These are phyloP conservation scores for Python bivittatus DNA, from an alignment of 2,113 vertebrate species.

Conservation along the genomic window DNA sequence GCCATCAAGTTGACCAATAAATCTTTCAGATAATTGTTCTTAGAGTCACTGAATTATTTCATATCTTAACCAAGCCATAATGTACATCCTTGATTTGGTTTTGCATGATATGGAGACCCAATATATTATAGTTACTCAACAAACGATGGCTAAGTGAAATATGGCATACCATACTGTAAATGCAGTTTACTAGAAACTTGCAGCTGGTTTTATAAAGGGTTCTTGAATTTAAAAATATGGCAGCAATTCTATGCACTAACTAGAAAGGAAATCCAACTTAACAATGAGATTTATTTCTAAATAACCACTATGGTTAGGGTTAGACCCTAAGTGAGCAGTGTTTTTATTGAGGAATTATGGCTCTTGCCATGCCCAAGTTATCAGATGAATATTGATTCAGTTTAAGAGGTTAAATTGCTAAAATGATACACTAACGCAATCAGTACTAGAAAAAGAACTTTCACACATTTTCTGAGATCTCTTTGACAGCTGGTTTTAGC, in stretches of 20 bases:
- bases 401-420: neutral
- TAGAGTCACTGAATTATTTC: neutral
- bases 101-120: neutral
- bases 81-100: neutral
- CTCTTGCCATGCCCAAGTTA: neutral
- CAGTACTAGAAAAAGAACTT: neutral
- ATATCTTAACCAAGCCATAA: neutral
- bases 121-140: neutral
- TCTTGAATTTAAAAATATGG: neutral
- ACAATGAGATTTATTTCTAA: neutral
- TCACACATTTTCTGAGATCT: neutral
- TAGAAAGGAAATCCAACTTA: neutral
- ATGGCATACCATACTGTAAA: neutral
- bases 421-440: neutral
- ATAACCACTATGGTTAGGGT: neutral
- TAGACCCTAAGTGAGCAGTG: neutral
- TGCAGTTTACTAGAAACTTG: neutral
- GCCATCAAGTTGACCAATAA: neutral
- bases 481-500: slow-evolving; percentile 8
- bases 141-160: neutral
- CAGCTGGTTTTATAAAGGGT: neutral
- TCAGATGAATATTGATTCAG: neutral
- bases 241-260: neutral
- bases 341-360: neutral
- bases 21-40: neutral